Evolutionary conservation across 2,797 vertebrate genomes (phyloP).

Genomic region (Propithecus perrieri): DNA sequence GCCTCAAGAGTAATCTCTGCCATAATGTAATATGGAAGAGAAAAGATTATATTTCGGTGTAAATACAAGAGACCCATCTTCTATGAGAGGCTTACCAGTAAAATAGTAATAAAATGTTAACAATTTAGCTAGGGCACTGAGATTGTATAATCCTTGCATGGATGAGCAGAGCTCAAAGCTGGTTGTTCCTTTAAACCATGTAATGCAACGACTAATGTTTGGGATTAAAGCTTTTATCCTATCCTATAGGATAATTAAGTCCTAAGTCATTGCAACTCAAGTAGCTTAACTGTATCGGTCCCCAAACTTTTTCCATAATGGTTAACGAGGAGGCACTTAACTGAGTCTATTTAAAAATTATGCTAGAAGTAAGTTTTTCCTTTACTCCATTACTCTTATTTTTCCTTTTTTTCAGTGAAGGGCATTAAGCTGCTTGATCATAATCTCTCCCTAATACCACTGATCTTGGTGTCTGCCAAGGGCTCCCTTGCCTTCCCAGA

Average conservation of each 20-base stretch:
- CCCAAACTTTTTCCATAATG: slow-evolving; percentile 10
- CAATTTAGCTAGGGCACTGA: slow-evolving; percentile 49
- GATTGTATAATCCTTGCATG: slow-evolving; percentile 33
- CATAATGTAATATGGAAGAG: not conserved
- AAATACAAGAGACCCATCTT: slow-evolving; percentile 59
- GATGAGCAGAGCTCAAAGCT: slow-evolving; percentile 49
- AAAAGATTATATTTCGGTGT: slow-evolving; percentile 28
- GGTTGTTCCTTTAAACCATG: slow-evolving; percentile 54
- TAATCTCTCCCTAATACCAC: slow-evolving; percentile 34
- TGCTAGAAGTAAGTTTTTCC: slow-evolving; percentile 24
- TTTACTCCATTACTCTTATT: not conserved
- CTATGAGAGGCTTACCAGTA: slow-evolving; percentile 9
- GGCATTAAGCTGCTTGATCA: slow-evolving; percentile 26
- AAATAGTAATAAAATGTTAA: slow-evolving; percentile 46
- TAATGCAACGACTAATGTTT: slow-evolving; percentile 41
- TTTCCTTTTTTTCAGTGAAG: slow-evolving; percentile 8
- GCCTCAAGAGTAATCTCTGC: slow-evolving; percentile 44
- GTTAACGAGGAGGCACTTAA: slow-evolving; percentile 36
- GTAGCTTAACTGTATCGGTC: slow-evolving; percentile 24
- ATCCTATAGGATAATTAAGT: slow-evolving; percentile 27
- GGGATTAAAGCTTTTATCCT: slow-evolving; percentile 47
- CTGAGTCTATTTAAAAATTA: slow-evolving; percentile 32
- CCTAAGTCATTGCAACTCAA: slow-evolving; percentile 58
- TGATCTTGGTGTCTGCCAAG: slow-evolving; percentile 4
- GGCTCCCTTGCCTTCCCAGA: slow-evolving; percentile 29